phyloP scores from a whole-genome alignment of 30 jellyfish, hydroid and myxozoan species.

The Clytia hemisphaerica region DNA sequence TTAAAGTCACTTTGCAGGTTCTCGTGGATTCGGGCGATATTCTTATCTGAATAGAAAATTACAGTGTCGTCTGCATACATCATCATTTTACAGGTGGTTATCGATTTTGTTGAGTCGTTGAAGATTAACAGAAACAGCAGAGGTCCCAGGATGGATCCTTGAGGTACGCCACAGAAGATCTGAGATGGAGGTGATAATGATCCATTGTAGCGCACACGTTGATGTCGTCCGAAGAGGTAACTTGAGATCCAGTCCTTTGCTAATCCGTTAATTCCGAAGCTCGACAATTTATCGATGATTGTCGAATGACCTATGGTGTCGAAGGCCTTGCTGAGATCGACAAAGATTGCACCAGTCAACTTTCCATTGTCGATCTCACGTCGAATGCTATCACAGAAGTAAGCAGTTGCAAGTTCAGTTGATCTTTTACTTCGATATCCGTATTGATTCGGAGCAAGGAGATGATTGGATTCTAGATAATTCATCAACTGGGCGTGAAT shows the following conservation, averaged over 20 bases:
- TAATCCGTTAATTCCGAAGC: slow-evolving; percentile 39
- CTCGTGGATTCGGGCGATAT: too few relatives aligned
- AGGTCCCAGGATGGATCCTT: slow-evolving; percentile 37
- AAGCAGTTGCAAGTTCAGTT: slow-evolving; percentile 55
- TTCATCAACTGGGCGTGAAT: slow-evolving; percentile 36
- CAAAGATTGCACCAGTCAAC: slow-evolving; percentile 33
- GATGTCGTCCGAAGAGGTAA: slow-evolving; percentile 42
- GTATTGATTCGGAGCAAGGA: slow-evolving; percentile 37
- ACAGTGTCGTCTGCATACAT: too few relatives aligned
- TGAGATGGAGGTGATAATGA: slow-evolving; percentile 27
- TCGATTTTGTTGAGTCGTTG: slow-evolving; percentile 26
- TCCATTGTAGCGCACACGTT: too few relatives aligned
- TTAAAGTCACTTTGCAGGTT: too few relatives aligned
- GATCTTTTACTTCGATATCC: slow-evolving; percentile 43
- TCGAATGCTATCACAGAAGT: slow-evolving; percentile 44
- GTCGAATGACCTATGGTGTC: slow-evolving; percentile 48
- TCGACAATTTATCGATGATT: slow-evolving; percentile 36
- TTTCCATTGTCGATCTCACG: slow-evolving; percentile 29
- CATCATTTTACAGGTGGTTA: too few relatives aligned
- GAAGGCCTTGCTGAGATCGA: slow-evolving; percentile 41
- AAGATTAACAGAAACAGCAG: slow-evolving; percentile 20
- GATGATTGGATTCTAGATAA: slow-evolving; percentile 36
- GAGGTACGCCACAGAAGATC: slow-evolving; percentile 28
- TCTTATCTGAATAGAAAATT: too few relatives aligned
- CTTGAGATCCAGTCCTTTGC: slow-evolving; percentile 42